Percentiles rank a stretch among this genome's conserved stretches.
These are phyloP conservation scores for Pungitius pungitius DNA, from an alignment of 2,113 vertebrate species.

Conservation along the genomic window DNA sequence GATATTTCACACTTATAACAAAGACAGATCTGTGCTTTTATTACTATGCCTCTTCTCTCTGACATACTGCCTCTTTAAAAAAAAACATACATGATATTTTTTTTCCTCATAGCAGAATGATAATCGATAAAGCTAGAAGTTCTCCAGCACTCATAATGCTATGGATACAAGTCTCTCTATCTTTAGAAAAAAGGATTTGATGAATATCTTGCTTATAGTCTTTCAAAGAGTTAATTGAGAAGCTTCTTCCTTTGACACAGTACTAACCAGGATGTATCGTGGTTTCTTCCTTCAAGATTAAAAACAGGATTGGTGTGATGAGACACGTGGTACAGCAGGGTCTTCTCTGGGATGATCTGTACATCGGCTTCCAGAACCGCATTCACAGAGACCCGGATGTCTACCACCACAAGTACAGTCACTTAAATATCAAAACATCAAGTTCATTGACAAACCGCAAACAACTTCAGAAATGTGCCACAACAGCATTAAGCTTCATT, in stretches of 20 bases:
- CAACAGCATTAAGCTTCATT: no score
- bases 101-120: no score
- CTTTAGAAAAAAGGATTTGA: no score
- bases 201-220: no score
- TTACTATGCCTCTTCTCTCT: no score
- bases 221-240: background rate
- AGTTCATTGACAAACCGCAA: background rate
- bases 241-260: background rate
- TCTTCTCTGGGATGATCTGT: slow-evolving; percentile 84
- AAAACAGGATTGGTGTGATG: slow-evolving; percentile 80
- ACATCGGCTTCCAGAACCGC: slow-evolving; percentile 86
- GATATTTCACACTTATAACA: no score
- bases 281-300: slow-evolving; percentile 63
- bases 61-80: no score
- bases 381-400: slow-evolving; percentile 82
- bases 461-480: background rate
- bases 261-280: background rate
- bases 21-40: no score
- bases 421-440: background rate
- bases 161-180: no score
- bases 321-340: slow-evolving; percentile 80
- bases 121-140: no score
- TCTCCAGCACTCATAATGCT: no score
- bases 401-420: slow-evolving; percentile 82
- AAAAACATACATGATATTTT: no score